Base-by-base conservation (phyloP, 1,140 invertebrate genomes). In the Papilio helenus region DNA sequence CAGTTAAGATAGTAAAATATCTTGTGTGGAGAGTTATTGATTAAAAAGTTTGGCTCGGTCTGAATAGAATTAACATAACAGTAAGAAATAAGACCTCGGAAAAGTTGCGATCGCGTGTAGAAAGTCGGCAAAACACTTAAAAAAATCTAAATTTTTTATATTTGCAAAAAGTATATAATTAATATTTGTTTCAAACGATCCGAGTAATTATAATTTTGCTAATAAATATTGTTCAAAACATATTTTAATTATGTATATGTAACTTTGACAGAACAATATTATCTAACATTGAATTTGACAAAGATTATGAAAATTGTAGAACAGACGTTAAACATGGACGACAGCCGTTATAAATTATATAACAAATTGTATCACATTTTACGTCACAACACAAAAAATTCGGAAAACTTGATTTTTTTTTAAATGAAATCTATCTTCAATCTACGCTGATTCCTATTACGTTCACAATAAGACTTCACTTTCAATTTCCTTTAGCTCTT, bases 401-500 rank as follows among this genome's bases (percentile, higher is more conserved):
- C 61, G 26, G 14, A 68, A 68, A 68, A 26, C 61, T 68, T 68
- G 61, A 34, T 16, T 68, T 68, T 68, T 5, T 29, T n/a, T n/a
- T n/a, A n/a, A 16, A 34, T 29, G 29, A 2, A 68, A 29, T 16
- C 23, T 68, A 29, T 34, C 26, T 55, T 76, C 79, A 51, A 79
- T 46, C 61, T 12, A 80, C 79, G 80, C 55, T 80, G 34, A 51
- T 51, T 44, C 77, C 79, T 85, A 84, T 79, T 74, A 26, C 80
- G n/a, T 39, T 61, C 72, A 61, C 74, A 74, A 82, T 84, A 85
- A 85, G 82, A 84, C 65, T 84, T 9, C 74, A 86, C 84, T 87
- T 80, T 87, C 82, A 85, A 82, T 88, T 83, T 85, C 81, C 77
- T 65, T 83, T 84, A 82, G 81, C 83, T 84, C 82, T 76, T 68